Evolutionary conservation across 2,888 invertebrate genomes (phyloP).

Genomic region (Tetranychus piercei): DNA sequence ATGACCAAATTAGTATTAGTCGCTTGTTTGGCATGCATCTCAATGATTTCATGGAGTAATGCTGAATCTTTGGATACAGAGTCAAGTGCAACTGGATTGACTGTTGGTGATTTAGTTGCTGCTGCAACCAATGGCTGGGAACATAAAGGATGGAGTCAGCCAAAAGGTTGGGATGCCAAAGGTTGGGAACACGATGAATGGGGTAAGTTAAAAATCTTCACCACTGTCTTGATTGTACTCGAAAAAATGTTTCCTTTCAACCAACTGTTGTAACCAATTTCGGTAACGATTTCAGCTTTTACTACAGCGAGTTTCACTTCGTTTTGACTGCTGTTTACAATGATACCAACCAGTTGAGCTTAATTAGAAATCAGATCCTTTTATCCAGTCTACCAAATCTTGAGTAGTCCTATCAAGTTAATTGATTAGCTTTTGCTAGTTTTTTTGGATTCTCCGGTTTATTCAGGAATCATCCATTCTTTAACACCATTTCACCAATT

Average conservation of each 20-base stretch:
- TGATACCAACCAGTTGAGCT: too few relatives aligned
- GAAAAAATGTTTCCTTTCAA: too few relatives aligned
- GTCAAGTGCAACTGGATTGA: not conserved
- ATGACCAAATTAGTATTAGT: not conserved
- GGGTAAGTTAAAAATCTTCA: not conserved
- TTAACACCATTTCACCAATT: too few relatives aligned
- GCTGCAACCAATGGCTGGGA: not conserved
- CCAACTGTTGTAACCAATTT: too few relatives aligned
- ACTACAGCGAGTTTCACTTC: not conserved
- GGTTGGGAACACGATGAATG: slow-evolving; percentile 6
- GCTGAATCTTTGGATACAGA: not conserved
- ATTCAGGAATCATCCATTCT: too few relatives aligned
- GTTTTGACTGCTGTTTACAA: too few relatives aligned
- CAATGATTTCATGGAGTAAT: not conserved
- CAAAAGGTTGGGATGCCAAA: slow-evolving; percentile 4
- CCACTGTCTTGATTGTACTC: too few relatives aligned
- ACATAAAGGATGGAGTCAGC: not conserved
- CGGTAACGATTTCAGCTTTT: not conserved
- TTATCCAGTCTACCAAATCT: not conserved
- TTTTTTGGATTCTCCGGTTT: too few relatives aligned
- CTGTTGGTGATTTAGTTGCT: not conserved
- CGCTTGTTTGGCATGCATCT: not conserved
- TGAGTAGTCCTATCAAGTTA: too few relatives aligned
- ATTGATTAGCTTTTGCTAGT: too few relatives aligned
- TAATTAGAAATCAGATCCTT: too few relatives aligned